These are phyloP conservation scores for Alosa sapidissima DNA, from an alignment of 2,797 vertebrate genomes.

Conservation along the genomic window DNA sequence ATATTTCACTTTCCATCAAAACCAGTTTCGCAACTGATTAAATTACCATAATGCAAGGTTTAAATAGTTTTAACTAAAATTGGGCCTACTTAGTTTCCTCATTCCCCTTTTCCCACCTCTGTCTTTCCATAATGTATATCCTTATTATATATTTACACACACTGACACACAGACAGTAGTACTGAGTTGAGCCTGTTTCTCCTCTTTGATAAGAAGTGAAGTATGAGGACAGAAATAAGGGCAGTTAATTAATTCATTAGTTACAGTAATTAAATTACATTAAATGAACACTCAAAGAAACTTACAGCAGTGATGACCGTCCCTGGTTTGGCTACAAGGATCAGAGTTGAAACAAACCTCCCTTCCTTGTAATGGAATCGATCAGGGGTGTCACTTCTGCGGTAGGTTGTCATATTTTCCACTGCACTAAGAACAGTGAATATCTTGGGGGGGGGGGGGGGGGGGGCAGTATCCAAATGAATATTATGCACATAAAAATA, in stretches of 20 bases:
- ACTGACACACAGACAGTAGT: too few species aligned
- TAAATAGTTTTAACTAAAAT: too few species aligned
- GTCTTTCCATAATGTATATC: too few species aligned
- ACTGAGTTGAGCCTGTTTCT: too few species aligned
- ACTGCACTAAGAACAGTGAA: constrained; percentile 73
- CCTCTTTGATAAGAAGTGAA: too few species aligned
- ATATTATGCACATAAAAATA: background rate
- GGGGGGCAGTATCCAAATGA: background rate
- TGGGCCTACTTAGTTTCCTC: too few species aligned
- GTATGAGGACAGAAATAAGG: background rate
- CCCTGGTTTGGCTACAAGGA: constrained; percentile 86
- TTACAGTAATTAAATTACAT: background rate
- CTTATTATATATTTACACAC: too few species aligned
- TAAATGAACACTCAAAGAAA: too few species aligned
- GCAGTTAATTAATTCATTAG: background rate
- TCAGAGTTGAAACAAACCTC: constrained; percentile 88
- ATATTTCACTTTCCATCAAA: too few species aligned
- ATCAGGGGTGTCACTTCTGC: constrained; percentile 76
- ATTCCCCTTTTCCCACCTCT: too few species aligned
- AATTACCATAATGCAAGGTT: too few species aligned
- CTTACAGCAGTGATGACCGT: constrained; percentile 92
- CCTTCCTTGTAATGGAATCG: constrained; percentile 88
- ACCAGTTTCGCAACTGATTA: too few species aligned
- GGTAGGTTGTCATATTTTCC: constrained; percentile 80
- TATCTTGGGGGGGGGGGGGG: constrained; percentile 64